These are phyloP conservation scores for Apotomis turbidana DNA, from an alignment of 2,888 invertebrate species.

Conservation along the genomic window DNA sequence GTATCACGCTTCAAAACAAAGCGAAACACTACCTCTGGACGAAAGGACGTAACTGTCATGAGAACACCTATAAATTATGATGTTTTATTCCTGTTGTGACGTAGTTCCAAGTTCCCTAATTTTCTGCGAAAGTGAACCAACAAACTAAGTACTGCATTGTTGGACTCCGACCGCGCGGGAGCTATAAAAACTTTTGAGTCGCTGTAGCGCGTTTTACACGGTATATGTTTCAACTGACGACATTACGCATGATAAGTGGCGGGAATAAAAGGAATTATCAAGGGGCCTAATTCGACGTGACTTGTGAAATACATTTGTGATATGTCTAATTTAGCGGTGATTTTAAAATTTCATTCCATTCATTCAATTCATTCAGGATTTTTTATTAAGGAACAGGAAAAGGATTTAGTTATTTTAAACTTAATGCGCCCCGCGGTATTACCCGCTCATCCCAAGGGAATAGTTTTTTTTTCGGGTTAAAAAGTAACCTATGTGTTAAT, in stretches of 20 bases:
- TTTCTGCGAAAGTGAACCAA: conserved; percentile 30
- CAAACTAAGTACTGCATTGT: conserved; percentile 31
- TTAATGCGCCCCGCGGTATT: too few species aligned
- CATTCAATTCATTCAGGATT: too few species aligned
- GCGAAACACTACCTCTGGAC: not conserved
- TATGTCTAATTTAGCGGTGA: too few species aligned
- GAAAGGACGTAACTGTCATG: not conserved
- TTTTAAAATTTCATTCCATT: too few species aligned
- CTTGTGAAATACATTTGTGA: too few species aligned
- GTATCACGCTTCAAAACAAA: conserved; percentile 17
- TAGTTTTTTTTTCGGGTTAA: too few species aligned
- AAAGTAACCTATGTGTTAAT: too few species aligned
- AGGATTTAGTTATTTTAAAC: too few species aligned
- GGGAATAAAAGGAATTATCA: not conserved
- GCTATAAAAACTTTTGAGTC: conserved; percentile 61
- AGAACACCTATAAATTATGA: not conserved
- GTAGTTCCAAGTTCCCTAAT: conserved; percentile 22
- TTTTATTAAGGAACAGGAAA: too few species aligned
- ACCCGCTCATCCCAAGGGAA: too few species aligned
- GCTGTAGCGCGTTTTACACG: conserved; percentile 5
- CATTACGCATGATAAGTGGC: conserved; percentile 32
- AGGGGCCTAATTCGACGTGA: too few species aligned
- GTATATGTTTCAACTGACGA: conserved; percentile 35
- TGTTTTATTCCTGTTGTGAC: not conserved
- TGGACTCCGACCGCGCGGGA: conserved; percentile 48